Conservation (phyloP, 1,140 invertebrate genomes). For the Bacillus rossius region DNA sequence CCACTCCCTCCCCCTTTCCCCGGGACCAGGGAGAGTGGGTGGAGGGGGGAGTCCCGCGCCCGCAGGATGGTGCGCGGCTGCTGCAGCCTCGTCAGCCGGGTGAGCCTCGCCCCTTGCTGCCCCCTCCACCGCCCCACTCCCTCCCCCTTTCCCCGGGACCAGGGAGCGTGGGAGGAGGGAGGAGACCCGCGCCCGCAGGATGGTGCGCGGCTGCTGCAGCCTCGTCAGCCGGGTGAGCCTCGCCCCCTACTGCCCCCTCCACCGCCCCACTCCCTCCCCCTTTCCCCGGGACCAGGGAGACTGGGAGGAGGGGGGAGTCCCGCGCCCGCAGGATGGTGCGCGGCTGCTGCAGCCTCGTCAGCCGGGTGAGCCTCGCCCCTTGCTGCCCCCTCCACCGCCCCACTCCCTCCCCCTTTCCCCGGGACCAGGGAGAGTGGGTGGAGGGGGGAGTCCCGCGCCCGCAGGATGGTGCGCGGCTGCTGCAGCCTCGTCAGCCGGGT, state of each 20-base stretch:
- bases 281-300: background rate
- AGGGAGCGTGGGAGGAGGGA: background rate
- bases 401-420: background rate
- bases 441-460: background rate
- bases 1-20: background rate
- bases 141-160: background rate
- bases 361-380: slow-evolving; percentile 9
- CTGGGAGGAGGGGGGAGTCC: background rate
- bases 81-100: slow-evolving; percentile 16
- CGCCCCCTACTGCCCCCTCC: background rate
- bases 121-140: background rate
- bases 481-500: background rate
- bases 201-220: slow-evolving; percentile 8
- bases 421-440: background rate
- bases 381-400: background rate
- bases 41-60: background rate
- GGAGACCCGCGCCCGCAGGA: background rate
- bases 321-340: background rate
- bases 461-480: background rate
- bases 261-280: background rate
- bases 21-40: background rate
- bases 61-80: background rate
- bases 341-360: slow-evolving; percentile 16
- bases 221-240: slow-evolving; percentile 16
- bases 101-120: background rate